Evolutionary conservation across 2,113 vertebrate genomes (phyloP).

Genomic region (Donacobius atricapilla): DNA sequence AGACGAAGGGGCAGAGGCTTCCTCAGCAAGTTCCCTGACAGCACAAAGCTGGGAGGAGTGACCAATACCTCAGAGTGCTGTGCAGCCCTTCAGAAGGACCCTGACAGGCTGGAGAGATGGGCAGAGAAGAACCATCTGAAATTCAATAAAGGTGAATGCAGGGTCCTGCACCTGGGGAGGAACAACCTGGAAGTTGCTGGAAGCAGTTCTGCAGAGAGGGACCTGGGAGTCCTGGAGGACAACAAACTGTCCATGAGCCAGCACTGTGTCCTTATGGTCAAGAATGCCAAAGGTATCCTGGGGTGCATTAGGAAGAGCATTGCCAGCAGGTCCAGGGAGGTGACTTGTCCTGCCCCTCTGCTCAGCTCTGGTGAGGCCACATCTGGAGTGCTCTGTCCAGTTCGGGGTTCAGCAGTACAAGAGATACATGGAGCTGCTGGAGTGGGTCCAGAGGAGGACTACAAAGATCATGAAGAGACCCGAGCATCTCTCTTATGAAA

Average conservation of each 20-base stretch:
- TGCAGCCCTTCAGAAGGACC: neutral
- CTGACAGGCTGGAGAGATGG: neutral
- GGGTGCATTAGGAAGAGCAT: neutral
- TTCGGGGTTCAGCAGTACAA: neutral
- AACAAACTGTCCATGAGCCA: neutral
- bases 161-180: neutral
- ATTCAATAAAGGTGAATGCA: neutral
- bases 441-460: neutral
- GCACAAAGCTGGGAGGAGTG: neutral
- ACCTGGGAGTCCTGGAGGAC: neutral
- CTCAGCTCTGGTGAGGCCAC: neutral
- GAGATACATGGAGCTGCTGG: neutral
- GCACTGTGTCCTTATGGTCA: neutral
- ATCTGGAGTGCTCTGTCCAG: neutral
- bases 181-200: neutral
- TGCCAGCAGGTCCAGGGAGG: neutral
- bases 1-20: neutral
- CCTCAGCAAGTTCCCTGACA: neutral
- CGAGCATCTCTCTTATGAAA: neutral
- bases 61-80: rapidly evolving
- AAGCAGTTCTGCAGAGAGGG: neutral
- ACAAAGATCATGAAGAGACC: neutral
- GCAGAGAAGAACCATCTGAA: neutral
- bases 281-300: neutral
- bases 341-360: neutral